These are phyloP conservation scores for Phyto melanocephala DNA, from an alignment of 2,888 invertebrate species.

Conservation along the genomic window DNA sequence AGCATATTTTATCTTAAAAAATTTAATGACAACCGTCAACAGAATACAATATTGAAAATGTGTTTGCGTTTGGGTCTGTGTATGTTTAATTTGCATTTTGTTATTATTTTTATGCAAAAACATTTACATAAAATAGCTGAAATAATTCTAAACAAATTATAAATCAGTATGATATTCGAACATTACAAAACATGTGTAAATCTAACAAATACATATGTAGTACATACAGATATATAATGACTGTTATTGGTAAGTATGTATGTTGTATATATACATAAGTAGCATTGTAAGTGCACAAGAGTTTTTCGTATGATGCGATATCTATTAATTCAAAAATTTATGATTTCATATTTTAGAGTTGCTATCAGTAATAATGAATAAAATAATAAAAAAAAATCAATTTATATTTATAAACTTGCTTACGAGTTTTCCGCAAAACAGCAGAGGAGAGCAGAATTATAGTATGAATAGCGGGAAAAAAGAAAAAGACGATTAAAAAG, in stretches of 20 bases:
- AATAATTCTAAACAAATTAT: background rate
- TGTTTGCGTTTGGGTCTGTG: background rate
- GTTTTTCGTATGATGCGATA: background rate
- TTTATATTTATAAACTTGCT: background rate
- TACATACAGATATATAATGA: too few relatives aligned
- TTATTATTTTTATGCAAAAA: constrained; percentile 10
- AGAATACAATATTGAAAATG: background rate
- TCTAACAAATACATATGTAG: background rate
- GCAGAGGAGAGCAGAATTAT: too few relatives aligned
- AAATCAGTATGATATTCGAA: constrained; percentile 3
- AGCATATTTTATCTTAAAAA: background rate
- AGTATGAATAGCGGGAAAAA: too few relatives aligned
- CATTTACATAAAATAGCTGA: constrained; percentile 6
- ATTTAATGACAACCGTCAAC: background rate
- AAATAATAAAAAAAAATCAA: too few relatives aligned
- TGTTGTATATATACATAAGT: too few relatives aligned
- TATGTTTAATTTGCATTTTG: constrained; percentile 1
- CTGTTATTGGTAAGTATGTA: too few relatives aligned
- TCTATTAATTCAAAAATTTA: constrained; percentile 10
- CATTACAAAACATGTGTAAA: constrained; percentile 29
- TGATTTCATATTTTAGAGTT: background rate
- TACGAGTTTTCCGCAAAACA: too few relatives aligned
- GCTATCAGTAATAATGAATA: background rate
- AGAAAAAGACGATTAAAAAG: too few relatives aligned
- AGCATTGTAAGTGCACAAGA: too few relatives aligned